These are phyloP conservation scores for Diadema setosum DNA, from an alignment of 35 echinoderm and acorn worm species.

Conservation along the genomic window DNA sequence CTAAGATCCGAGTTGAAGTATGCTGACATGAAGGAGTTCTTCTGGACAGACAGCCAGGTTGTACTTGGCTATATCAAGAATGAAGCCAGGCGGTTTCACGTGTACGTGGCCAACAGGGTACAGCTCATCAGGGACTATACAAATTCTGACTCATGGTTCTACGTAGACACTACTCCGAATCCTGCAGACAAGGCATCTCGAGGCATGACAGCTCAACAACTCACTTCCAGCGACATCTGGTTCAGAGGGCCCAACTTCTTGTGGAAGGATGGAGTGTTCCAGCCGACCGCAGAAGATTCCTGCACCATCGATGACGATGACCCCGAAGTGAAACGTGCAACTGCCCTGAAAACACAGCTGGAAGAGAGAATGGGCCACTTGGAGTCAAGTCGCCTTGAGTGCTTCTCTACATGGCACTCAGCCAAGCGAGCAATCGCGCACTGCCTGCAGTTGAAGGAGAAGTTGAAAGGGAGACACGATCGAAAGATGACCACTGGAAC, in stretches of 20 bases:
- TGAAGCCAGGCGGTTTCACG: slow-evolving; percentile 41
- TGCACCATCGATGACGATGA: not conserved
- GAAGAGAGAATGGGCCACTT: not conserved
- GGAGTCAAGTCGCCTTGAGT: too few relatives aligned
- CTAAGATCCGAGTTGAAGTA: slow-evolving; percentile 24
- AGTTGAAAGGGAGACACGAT: not conserved
- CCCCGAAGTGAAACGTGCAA: slow-evolving; percentile 29
- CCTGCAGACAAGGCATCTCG: slow-evolving; percentile 69
- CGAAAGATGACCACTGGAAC: too few relatives aligned
- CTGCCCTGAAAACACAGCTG: too few relatives aligned
- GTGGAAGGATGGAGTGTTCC: not conserved
- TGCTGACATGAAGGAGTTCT: slow-evolving; percentile 6
- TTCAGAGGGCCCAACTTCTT: slow-evolving; percentile 54
- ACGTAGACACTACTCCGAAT: slow-evolving; percentile 48
- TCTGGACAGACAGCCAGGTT: slow-evolving; percentile 48
- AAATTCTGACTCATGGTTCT: slow-evolving; percentile 35
- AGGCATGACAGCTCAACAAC: slow-evolving; percentile 21
- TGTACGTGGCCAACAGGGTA: slow-evolving; percentile 38
- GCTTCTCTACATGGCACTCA: too few relatives aligned
- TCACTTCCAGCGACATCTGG: slow-evolving; percentile 6
- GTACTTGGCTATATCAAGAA: slow-evolving; percentile 53
- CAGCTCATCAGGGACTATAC: slow-evolving; percentile 49
- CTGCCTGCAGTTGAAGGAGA: slow-evolving; percentile 16
- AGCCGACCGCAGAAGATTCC: not conserved
- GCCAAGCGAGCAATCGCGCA: slow-evolving; percentile 1